These are phyloP conservation scores for Eueides isabella DNA, from an alignment of 1,140 invertebrate genomes.

Conservation along the genomic window DNA sequence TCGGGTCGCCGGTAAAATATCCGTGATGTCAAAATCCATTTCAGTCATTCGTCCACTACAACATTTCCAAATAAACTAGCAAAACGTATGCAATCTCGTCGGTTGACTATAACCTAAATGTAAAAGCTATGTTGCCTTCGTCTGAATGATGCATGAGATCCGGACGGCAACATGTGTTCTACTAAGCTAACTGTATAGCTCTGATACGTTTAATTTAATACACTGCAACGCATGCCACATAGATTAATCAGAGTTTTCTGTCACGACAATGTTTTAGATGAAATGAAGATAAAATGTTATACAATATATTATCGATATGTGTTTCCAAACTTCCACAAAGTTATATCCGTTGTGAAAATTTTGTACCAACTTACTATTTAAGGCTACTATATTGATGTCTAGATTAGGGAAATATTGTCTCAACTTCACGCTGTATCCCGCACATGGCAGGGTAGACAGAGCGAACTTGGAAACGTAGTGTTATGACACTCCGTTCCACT, in stretches of 20 bases:
- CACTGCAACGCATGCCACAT: slow-evolving; percentile 41
- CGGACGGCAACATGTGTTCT: slow-evolving; percentile 38
- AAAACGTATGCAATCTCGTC: slow-evolving; percentile 34
- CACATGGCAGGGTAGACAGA: too few species aligned
- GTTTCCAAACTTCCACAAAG: neutral
- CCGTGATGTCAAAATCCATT: neutral
- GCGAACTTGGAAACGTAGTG: too few species aligned
- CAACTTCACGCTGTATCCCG: too few species aligned
- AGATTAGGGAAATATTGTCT: too few species aligned
- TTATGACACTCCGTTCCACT: too few species aligned
- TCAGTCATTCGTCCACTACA: slow-evolving; percentile 9
- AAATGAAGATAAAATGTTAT: neutral
- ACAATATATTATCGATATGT: neutral
- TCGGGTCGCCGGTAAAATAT: slow-evolving; percentile 18
- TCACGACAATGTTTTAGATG: slow-evolving; percentile 5
- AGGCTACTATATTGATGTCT: too few species aligned
- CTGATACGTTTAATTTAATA: slow-evolving; percentile 47
- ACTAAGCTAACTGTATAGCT: slow-evolving; percentile 30
- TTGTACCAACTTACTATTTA: too few species aligned
- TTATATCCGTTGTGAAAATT: too few species aligned
- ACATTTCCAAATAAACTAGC: slow-evolving; percentile 31
- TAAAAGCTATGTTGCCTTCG: slow-evolving; percentile 30
- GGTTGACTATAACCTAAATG: slow-evolving; percentile 38
- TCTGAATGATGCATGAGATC: slow-evolving; percentile 43
- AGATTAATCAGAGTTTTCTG: slow-evolving; percentile 39